Evolutionary conservation across 2,888 invertebrate genomes (phyloP), one percentile per base, ranked within the genome.

Genomic region (Aelia acuminata): DNA sequence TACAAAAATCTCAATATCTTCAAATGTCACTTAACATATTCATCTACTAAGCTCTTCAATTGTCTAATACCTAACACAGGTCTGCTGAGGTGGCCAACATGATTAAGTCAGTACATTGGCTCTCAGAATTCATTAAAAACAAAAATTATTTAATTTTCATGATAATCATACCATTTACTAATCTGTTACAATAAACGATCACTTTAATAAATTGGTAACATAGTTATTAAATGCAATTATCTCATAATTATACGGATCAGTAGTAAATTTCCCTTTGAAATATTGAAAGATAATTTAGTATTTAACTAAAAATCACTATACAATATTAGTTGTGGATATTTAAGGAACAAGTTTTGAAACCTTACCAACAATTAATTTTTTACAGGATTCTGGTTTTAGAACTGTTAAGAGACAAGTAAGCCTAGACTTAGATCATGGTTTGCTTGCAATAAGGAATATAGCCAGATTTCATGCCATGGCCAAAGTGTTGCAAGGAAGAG

Each of bases 391-490:
- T 43, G 80, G 80, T 43, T 85, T 57, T 13, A 35, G 18, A 53
- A 43, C 20, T 18, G 57, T 43, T 8, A 53, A 22, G 31, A 85
- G 85, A 13, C 47, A 53, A 39, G n/a, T 39, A 49, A 31, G 53
- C 43, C 35, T 85, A 11, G 39, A 85, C 35, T 85, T 10, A 0
- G 85, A 85, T 13, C 53, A 85, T 53, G 53, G 85, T 31, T 5
- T 85, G 39, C 39, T 85, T 35, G 85, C 53, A 0, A 50, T 63
- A 7, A 50, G 53, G 31, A 43, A 63, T 50, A 48, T 85, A 18
- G 50, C 85, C 39, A 85, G 85, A 39, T 85, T 85, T n/a, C 85
- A 85, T 63, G 85, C 57, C 20, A 53, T 85, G 53, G 39, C 57
- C 39, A 85, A 85, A 18, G 53, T 85, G 15, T n/a, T 85, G 5